A percentile compares a stretch with the other conserved stretches of the same genome.
Conservation (phyloP, 1,140 invertebrate genomes). For the Trichogramma pretiosum region DNA sequence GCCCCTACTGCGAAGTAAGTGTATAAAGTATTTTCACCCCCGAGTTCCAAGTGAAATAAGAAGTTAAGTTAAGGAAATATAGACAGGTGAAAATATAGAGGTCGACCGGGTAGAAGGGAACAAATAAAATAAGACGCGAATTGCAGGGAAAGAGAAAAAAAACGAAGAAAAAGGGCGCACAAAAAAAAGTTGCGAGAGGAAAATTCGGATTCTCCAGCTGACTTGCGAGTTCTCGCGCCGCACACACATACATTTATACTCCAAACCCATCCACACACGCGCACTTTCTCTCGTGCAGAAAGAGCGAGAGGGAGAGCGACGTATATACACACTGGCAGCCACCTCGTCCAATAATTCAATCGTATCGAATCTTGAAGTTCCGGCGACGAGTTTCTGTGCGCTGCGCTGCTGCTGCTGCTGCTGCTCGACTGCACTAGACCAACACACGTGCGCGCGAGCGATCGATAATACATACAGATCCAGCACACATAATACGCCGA, state of each 20-base stretch:
- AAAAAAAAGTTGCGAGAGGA: background rate
- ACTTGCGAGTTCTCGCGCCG: conserved; percentile 11
- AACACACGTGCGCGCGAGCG: background rate
- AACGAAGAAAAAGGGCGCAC: conserved; percentile 7
- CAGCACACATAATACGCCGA: background rate
- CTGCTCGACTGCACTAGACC: background rate
- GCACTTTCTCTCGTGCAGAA: too few species aligned
- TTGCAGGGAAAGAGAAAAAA: conserved; percentile 4
- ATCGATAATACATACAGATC: background rate
- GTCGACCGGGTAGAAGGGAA: background rate
- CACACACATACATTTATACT: too few species aligned
- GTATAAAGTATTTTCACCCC: too few species aligned
- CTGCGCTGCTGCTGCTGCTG: too few species aligned
- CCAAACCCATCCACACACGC: too few species aligned
- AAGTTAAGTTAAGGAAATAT: background rate
- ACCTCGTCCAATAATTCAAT: conserved; percentile 28
- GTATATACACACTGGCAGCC: too few species aligned
- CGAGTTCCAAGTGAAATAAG: too few species aligned
- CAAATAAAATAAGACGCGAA: background rate
- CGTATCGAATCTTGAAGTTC: conserved; percentile 16
- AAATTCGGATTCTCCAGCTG: conserved; percentile 15
- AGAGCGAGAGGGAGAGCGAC: too few species aligned
- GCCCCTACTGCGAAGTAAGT: too few species aligned
- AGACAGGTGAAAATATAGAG: background rate
- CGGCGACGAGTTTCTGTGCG: conserved; percentile 19